These are phyloP conservation scores for Cistogaster globosa DNA, from an alignment of 2,888 invertebrate species.

Conservation along the genomic window DNA sequence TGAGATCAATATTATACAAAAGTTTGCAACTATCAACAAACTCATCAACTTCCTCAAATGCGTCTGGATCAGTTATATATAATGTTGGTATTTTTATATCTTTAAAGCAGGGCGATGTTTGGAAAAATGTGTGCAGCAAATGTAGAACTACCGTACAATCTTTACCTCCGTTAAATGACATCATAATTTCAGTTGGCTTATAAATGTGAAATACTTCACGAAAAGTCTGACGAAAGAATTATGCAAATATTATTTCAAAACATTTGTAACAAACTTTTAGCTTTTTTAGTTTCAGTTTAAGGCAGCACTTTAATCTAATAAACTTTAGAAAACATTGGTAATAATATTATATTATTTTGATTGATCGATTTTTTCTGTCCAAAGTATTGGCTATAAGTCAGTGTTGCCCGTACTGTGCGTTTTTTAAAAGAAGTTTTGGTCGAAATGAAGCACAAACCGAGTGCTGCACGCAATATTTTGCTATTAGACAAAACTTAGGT, in stretches of 20 bases:
- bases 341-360: no score
- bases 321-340: no score
- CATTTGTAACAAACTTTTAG: no score
- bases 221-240: slow-evolving; percentile 80
- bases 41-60: slow-evolving; percentile 93
- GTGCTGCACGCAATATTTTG: no score
- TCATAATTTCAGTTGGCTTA: slow-evolving; percentile 89
- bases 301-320: no score
- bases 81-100: slow-evolving; percentile 86
- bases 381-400: no score
- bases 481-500: no score
- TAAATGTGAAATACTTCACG: slow-evolving; percentile 86
- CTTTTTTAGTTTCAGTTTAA: no score
- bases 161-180: slow-evolving; percentile 99
- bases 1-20: slow-evolving; percentile 89
- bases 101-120: slow-evolving; percentile 78
- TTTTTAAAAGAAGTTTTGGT: no score
- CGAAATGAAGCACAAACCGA: no score
- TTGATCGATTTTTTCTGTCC: no score
- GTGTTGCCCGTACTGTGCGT: no score
- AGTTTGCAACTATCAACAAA: slow-evolving; percentile 89
- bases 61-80: slow-evolving; percentile 91
- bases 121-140: slow-evolving; percentile 83
- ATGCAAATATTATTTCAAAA: not conserved
- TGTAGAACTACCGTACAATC: slow-evolving; percentile 97